Conservation (phyloP, 2,888 invertebrate genomes). For the Choristoneura rosaceana region DNA sequence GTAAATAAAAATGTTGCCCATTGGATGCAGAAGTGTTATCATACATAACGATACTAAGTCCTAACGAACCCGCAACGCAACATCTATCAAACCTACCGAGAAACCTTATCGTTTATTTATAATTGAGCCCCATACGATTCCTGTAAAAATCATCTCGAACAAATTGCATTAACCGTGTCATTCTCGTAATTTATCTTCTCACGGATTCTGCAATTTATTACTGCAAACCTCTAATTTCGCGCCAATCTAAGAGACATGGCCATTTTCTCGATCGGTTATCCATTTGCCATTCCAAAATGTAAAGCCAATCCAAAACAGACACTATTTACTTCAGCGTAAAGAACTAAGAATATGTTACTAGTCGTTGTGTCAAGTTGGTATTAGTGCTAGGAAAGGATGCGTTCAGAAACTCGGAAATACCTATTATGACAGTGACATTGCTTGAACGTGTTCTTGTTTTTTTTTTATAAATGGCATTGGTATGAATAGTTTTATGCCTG, state of each 20-base stretch:
- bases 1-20: no score
- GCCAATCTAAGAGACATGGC: slow-evolving; percentile 32
- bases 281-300: background rate
- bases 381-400: slow-evolving; percentile 31
- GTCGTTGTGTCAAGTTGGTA: slow-evolving; percentile 2
- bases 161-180: slow-evolving; percentile 39
- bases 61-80: no score
- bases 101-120: slow-evolving; percentile 2
- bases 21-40: no score
- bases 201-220: slow-evolving; percentile 39
- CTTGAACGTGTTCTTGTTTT: slow-evolving; percentile 24
- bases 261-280: slow-evolving; percentile 21
- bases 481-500: slow-evolving; percentile 3
- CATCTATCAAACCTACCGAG: background rate
- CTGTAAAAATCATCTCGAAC: slow-evolving; percentile 36
- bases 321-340: background rate
- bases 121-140: slow-evolving; percentile 21
- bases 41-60: no score
- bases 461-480: slow-evolving; percentile 13
- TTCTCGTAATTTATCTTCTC: slow-evolving; percentile 38
- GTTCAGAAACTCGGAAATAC: slow-evolving; percentile 41
- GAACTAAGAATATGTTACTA: background rate
- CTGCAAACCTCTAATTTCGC: slow-evolving; percentile 37
- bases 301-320: background rate
- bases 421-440: slow-evolving; percentile 26